Base-by-base conservation (phyloP, 1,140 invertebrate genomes). In the Brachystomella parvula region DNA sequence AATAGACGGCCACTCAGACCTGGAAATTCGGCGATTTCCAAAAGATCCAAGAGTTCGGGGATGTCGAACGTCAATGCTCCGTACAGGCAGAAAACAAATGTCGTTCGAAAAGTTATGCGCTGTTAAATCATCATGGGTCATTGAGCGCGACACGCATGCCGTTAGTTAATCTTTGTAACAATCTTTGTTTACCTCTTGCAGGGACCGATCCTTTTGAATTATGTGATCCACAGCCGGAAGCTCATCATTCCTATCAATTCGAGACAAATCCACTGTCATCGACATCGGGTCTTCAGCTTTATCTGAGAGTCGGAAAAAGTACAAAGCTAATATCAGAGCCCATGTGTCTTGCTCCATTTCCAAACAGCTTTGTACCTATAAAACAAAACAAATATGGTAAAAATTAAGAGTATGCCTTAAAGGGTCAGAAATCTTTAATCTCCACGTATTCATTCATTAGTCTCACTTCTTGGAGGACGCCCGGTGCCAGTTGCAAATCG, bases 321-420 rank as follows among this genome's bases (percentile, higher is more conserved):
- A 67, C 15, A 72, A 26, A n/a, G 19, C 17, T 17, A 39, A 15
- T 19, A 72, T 65, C 17, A 72, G 44, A 49, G 65, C 32, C 71
- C 71, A 72, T 1, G 65, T 69, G 53, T 72, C 63, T 19, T 24
- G 19, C 49, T 72, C 71, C 24, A 32, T 67, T 17, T 39, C 30
- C 12, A 72, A 32, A 1, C 67, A 31, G 17, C 15, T n/a, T 28
- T 64, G 47, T 1, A 69, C 47, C 68, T 72, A 28, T 0, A 70
- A 3, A 49, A 33, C 2, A 65, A 63, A 33, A 21, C 26, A 44
- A 61, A 67, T 59, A 33, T 32, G 12, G 6, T 47, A 9, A 39
- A 3, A n/a, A 63, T 26, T 26, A 60, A 63, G 21, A 2, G 31
- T n/a, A n/a, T n/a, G n/a, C n/a, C n/a, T n/a, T n/a, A n/a, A n/a